Evolutionary conservation across 2,888 invertebrate species (phyloP).

Genomic region (Phengaris arion): DNA sequence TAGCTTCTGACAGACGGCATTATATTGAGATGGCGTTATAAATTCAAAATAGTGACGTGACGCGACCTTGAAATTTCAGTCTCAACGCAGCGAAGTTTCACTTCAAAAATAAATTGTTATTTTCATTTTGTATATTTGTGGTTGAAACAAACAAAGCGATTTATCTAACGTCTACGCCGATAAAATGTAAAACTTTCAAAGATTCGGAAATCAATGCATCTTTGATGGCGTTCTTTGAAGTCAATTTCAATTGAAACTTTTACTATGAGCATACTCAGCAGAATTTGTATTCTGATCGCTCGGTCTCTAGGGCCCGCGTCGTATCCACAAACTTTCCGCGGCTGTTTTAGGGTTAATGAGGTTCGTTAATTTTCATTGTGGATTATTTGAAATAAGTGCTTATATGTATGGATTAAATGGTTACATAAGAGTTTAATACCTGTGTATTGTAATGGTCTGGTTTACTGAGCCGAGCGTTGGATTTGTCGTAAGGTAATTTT

Average conservation of each 20-base stretch:
- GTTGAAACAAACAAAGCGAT: not conserved
- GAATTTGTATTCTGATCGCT: conserved; percentile 12
- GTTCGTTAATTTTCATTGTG: conserved; percentile 1
- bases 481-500: too few species aligned
- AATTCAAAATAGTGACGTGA: too few species aligned
- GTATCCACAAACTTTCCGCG: not conserved
- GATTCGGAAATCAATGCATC: conserved; percentile 5
- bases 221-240: not conserved
- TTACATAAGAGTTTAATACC: not conserved
- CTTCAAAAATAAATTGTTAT: too few species aligned
- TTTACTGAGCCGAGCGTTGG: too few species aligned
- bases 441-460: not conserved
- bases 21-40: too few species aligned
- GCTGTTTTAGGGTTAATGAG: not conserved
- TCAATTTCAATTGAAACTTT: conserved; percentile 11
- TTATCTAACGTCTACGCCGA: not conserved
- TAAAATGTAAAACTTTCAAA: conserved; percentile 7
- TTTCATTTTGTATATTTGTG: not conserved
- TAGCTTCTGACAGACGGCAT: too few species aligned
- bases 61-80: too few species aligned
- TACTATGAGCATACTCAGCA: not conserved
- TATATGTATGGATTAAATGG: not conserved
- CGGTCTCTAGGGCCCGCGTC: conserved; percentile 6
- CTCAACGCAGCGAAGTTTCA: too few species aligned
- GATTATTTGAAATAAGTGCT: not conserved